Evolutionary conservation across 2,888 invertebrate genomes (phyloP).

Genomic region (Amphipoea lucens): DNA sequence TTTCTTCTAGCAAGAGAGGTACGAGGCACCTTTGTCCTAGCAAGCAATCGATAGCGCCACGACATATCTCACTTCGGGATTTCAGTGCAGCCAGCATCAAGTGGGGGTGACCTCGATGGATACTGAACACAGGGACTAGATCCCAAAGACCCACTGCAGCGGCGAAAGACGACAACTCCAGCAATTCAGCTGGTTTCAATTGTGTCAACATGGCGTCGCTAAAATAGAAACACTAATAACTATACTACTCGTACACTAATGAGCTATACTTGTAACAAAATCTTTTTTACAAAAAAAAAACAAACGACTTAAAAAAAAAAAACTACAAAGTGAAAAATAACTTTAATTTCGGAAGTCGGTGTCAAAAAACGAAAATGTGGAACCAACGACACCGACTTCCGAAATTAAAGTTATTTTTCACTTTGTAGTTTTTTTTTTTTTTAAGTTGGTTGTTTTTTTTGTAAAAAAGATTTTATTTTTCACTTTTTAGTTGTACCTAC

Average conservation of each 20-base stretch:
- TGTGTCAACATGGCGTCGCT: constrained; percentile 83
- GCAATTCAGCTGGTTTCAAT: constrained; percentile 75
- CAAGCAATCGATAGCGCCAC: constrained; percentile 81
- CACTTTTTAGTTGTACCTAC: too few species aligned
- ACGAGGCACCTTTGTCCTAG: constrained; percentile 79
- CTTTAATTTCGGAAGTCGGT: too few species aligned
- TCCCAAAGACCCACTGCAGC: constrained; percentile 88
- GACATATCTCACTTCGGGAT: constrained; percentile 77
- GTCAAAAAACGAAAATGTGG: too few species aligned
- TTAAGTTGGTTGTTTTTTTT: too few species aligned
- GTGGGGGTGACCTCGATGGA: constrained; percentile 81
- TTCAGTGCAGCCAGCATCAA: constrained; percentile 80
- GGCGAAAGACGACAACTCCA: constrained; percentile 80
- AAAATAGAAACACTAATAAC: constrained; percentile 37
- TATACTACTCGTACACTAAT: not conserved
- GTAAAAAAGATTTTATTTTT: too few species aligned
- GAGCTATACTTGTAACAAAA: not conserved
- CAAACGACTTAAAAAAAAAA: too few species aligned
- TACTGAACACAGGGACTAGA: constrained; percentile 81
- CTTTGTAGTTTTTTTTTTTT: too few species aligned
- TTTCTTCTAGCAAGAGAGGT: constrained; percentile 83
- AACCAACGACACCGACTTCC: too few species aligned
- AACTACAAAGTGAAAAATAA: too few species aligned
- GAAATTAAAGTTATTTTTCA: too few species aligned
- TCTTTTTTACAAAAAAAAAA: too few species aligned